Evolutionary conservation across 2,797 vertebrate species (phyloP).

Genomic region (Paguma larvata): DNA sequence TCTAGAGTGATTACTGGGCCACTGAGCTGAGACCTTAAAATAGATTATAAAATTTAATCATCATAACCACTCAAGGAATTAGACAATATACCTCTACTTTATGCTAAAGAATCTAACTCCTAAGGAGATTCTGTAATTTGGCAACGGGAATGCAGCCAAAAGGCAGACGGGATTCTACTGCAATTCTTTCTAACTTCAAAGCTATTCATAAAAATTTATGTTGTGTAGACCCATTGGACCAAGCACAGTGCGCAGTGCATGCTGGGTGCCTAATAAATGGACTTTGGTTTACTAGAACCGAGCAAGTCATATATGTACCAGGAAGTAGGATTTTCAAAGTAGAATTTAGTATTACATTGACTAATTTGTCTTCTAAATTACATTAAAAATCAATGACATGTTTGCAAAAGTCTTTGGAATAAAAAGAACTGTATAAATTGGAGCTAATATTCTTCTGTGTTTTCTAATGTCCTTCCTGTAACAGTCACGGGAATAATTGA

Average conservation of each 20-base stretch:
- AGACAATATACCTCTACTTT: not conserved
- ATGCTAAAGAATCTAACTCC: not conserved
- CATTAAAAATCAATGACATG: constrained; percentile 23
- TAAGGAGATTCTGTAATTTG: not conserved
- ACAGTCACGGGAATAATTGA: constrained; percentile 64
- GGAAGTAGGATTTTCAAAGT: not conserved
- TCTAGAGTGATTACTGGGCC: not conserved
- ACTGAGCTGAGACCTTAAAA: not conserved
- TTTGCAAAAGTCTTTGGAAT: constrained; percentile 25
- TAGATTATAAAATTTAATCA: constrained; percentile 1
- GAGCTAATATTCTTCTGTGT: constrained; percentile 31
- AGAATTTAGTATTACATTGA: not conserved
- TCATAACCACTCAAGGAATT: not conserved
- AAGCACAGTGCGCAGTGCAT: not conserved
- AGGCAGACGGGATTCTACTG: not conserved
- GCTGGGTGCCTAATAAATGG: not conserved
- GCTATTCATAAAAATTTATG: not conserved
- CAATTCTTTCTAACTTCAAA: not conserved
- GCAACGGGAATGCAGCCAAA: not conserved
- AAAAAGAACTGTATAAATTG: constrained; percentile 16
- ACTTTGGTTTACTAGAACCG: not conserved
- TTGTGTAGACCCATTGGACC: not conserved
- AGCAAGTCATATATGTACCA: not conserved
- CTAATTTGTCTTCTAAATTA: constrained; percentile 37
- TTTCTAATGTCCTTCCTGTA: constrained; percentile 59